Evolutionary conservation across 2,888 invertebrate genomes (phyloP).

Genomic region (Drosophila fulvimacula): DNA sequence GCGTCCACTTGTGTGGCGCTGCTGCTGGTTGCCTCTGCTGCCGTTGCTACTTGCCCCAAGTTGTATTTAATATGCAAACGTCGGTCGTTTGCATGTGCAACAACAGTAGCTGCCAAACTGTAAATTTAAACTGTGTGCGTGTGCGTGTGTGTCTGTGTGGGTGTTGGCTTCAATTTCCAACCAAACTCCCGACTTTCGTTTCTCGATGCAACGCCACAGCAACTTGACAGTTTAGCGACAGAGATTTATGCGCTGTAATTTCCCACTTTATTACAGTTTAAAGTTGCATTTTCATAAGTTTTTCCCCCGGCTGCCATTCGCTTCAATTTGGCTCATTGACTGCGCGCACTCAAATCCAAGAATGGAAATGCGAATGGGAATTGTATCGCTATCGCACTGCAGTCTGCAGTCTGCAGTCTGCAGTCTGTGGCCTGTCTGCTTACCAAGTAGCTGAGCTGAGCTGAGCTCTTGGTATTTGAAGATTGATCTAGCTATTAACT

Average conservation of each 20-base stretch:
- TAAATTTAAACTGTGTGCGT: slow-evolving; percentile 55
- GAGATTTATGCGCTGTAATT: slow-evolving; percentile 79
- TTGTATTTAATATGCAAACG: slow-evolving; percentile 64
- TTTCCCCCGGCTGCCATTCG: slow-evolving; percentile 57
- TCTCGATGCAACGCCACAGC: slow-evolving; percentile 32
- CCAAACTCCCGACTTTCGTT: slow-evolving; percentile 41
- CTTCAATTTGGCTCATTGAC: slow-evolving; percentile 58
- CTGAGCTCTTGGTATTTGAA: slow-evolving; percentile 4
- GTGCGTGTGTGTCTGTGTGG: slow-evolving; percentile 48
- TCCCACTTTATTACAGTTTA: slow-evolving; percentile 80
- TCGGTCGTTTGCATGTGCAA: slow-evolving; percentile 20
- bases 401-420: slow-evolving; percentile 15
- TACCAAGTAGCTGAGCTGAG: slow-evolving; percentile 14
- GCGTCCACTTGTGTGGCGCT: slow-evolving; percentile 46
- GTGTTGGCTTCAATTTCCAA: slow-evolving; percentile 61
- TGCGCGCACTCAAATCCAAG: slow-evolving; percentile 10
- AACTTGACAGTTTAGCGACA: slow-evolving; percentile 75
- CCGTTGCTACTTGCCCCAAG: slow-evolving; percentile 36
- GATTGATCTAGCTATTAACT: slow-evolving; percentile 17
- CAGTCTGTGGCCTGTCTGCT: slow-evolving; percentile 21
- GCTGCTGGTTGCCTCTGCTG: slow-evolving; percentile 30
- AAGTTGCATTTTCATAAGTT: slow-evolving; percentile 78
- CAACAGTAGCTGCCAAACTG: slow-evolving; percentile 72
- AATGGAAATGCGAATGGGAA: background rate
- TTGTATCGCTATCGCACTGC: slow-evolving; percentile 3